Evolutionary conservation across 2,888 invertebrate species (phyloP), one percentile per base, ranked within the genome.

Genomic region (Ennomos quercinarius): DNA sequence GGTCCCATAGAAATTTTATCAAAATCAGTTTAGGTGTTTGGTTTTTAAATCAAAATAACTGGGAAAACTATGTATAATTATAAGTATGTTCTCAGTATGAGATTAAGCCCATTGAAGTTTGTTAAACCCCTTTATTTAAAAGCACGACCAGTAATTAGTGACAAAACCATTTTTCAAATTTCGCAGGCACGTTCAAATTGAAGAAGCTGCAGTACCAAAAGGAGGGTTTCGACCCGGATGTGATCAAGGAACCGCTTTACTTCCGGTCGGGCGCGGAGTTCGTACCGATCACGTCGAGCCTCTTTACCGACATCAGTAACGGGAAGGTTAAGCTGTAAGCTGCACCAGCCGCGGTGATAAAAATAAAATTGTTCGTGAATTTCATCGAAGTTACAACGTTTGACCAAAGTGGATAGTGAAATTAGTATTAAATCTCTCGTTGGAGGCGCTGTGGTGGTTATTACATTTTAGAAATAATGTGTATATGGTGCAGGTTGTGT

Each of bases 181-280:
- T 27, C 3, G 6, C 94, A 93, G 97, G 96, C 46, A 99, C 99
- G 0, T 99, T 97, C 85, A 99, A 99, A 89, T 84, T 99, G 71
- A 97, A 97, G 87, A 99, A 99, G 83, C 93, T 95, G 4, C 96
- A 97, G 71, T 94, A 99, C 63, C 96, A 97, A 79, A 93, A 95
- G 66, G 97, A 98, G 69, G 98, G 97, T 2, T 99, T 96, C 83
- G 94, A 99, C 79, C 93, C 96, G 2, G 91, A 93, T 52, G 93
- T 94, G 77, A 93, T 96, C 59, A 94, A 94, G 68, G 98, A 98
- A 78, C 94, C 94, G 41, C 81, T 98, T 41, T 98, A 94, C 89
- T 96, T 96, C 84, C 91, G 93, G 69, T 72, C 78, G n/a, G 90
- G 90, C 40, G 76, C 70, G 0, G 76, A 78, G 45, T 96, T 95